Evolutionary conservation across 1,140 invertebrate genomes (phyloP).

Genomic region (Heliconius hewitsoni): DNA sequence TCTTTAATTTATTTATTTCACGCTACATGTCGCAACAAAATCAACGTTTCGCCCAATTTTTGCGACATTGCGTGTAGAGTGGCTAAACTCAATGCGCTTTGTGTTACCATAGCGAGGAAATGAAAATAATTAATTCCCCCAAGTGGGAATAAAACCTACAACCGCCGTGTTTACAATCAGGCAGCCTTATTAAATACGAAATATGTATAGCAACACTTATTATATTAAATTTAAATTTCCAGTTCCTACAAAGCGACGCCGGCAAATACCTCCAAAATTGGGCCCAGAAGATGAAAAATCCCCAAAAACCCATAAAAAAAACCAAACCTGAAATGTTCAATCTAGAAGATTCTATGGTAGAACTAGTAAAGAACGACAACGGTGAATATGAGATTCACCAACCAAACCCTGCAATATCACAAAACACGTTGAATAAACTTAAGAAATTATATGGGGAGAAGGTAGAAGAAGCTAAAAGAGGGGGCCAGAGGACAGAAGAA

Average conservation of each 20-base stretch:
- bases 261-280: conserved; percentile 49
- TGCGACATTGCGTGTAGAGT: too few relatives aligned
- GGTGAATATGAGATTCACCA: conserved; percentile 74
- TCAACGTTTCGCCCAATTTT: too few relatives aligned
- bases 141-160: too few relatives aligned
- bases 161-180: too few relatives aligned
- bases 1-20: too few relatives aligned
- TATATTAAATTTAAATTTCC: conserved; percentile 18
- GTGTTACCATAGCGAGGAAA: too few relatives aligned
- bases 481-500: conserved; percentile 55
- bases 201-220: neutral
- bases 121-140: too few relatives aligned
- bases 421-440: conserved; percentile 58
- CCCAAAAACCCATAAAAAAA: conserved; percentile 40
- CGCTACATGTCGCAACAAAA: too few relatives aligned
- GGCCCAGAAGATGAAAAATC: conserved; percentile 46
- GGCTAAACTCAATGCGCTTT: too few relatives aligned
- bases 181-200: too few relatives aligned
- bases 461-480: conserved; percentile 56
- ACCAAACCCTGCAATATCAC: conserved; percentile 59
- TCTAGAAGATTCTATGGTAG: conserved; percentile 72
- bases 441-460: conserved; percentile 66
- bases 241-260: conserved; percentile 43
- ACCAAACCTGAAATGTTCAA: conserved; percentile 50
- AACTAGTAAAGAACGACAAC: conserved; percentile 67